These are phyloP conservation scores for Drosophila sucinea DNA, from an alignment of 1,140 invertebrate species.

Conservation along the genomic window DNA sequence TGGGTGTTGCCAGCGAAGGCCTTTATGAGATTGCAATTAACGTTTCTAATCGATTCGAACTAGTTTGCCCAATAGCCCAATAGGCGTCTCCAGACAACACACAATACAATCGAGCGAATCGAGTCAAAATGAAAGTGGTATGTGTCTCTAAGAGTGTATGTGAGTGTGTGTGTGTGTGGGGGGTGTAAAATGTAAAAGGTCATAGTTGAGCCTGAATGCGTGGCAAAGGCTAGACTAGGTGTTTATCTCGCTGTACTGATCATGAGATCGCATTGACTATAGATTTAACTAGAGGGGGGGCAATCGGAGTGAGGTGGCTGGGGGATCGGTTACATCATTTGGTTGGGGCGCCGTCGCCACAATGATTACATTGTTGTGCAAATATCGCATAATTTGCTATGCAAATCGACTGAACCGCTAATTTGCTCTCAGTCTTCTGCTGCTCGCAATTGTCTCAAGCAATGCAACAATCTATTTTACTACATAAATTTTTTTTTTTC, in stretches of 20 bases:
- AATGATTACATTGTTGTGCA: conserved; percentile 56
- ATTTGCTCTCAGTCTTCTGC: conserved; percentile 56
- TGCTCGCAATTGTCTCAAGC: conserved; percentile 57
- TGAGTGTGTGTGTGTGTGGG: conserved; percentile 8
- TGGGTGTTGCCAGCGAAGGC: conserved; percentile 78
- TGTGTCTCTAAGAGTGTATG: conserved; percentile 35
- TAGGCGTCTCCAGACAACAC: conserved; percentile 31
- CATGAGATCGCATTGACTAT: conserved; percentile 2
- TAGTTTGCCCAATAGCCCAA: conserved; percentile 42
- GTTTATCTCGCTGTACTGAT: conserved; percentile 31
- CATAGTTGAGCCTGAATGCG: conserved; percentile 55
- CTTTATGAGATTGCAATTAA: conserved; percentile 66
- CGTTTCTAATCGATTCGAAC: conserved; percentile 70
- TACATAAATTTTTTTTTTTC: conserved; percentile 21
- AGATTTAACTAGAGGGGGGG: not conserved
- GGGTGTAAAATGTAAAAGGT: conserved; percentile 54
- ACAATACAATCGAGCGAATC: conserved; percentile 3
- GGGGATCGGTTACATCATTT: conserved; percentile 49
- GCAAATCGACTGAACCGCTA: conserved; percentile 75
- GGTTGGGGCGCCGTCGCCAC: conserved; percentile 2
- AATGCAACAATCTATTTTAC: conserved; percentile 58
- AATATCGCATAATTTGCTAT: conserved; percentile 82
- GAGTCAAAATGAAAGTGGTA: conserved; percentile 73
- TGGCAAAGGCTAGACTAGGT: conserved; percentile 32
- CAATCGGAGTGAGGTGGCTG: conserved; percentile 9